These are phyloP conservation scores for Herminia tarsipennalis DNA, from an alignment of 2,888 invertebrate species.

Conservation along the genomic window DNA sequence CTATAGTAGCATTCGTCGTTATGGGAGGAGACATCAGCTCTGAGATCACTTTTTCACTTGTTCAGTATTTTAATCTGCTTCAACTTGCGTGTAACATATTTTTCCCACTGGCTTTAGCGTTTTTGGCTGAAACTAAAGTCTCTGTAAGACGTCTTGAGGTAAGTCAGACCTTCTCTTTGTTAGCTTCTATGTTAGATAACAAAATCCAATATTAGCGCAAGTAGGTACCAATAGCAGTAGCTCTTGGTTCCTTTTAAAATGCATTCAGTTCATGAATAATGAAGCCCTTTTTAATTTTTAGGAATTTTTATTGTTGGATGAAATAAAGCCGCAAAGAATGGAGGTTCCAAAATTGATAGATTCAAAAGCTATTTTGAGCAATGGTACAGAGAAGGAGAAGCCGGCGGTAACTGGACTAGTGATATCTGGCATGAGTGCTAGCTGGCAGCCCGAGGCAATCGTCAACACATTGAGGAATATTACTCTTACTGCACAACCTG, in stretches of 20 bases:
- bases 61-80: conserved; percentile 91
- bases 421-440: conserved; percentile 71
- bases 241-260: not conserved
- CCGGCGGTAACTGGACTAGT: conserved; percentile 60
- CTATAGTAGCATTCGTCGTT: conserved; percentile 90
- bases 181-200: not conserved
- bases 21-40: conserved; percentile 86
- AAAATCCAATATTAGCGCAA: no score
- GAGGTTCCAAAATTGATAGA: conserved; percentile 50
- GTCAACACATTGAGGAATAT: conserved; percentile 85
- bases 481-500: conserved; percentile 78
- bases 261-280: not conserved
- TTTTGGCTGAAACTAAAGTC: conserved; percentile 87
- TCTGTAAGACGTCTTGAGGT: conserved; percentile 88
- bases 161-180: conserved; percentile 14
- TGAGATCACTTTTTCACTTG: conserved; percentile 90
- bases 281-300: conserved; percentile 45
- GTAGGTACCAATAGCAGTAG: no score
- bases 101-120: conserved; percentile 86
- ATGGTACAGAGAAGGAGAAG: conserved; percentile 59
- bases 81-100: conserved; percentile 88
- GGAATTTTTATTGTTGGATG: conserved; percentile 77
- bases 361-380: conserved; percentile 48
- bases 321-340: conserved; percentile 59
- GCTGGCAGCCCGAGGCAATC: conserved; percentile 75